A percentile compares a stretch with the other conserved stretches of the same genome.
phyloP scores from a whole-genome alignment of 2,113 vertebrate genomes.

The Tricholaema leucomelas region DNA sequence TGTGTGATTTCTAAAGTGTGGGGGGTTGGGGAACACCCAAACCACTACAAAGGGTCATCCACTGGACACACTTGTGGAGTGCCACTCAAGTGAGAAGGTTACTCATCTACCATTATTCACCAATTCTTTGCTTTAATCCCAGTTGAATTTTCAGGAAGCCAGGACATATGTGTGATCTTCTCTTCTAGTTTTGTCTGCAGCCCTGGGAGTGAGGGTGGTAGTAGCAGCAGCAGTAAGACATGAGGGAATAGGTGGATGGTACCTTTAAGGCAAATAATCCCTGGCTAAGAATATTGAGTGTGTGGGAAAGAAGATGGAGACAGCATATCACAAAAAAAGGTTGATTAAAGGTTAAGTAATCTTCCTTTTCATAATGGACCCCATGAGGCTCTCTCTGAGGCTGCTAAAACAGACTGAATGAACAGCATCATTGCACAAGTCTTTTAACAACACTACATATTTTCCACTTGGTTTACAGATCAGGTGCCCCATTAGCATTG shows the following conservation, averaged over 20 bases:
- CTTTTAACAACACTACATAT: not conserved
- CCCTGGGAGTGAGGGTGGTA: not conserved
- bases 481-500: not conserved
- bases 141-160: not conserved
- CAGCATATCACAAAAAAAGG: not conserved
- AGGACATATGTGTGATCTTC: not conserved
- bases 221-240: not conserved
- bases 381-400: not conserved
- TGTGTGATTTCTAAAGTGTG: no score
- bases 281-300: not conserved
- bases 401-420: not conserved
- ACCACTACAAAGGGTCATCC: not conserved
- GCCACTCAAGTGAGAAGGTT: not conserved
- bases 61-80: not conserved
- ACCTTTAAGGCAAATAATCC: not conserved
- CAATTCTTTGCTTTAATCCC: not conserved
- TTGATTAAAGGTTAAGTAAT: conserved; percentile 9
- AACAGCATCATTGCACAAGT: not conserved
- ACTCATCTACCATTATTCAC: not conserved
- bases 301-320: not conserved
- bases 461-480: conserved; percentile 16
- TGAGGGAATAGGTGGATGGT: not conserved
- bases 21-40: no score
- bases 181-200: not conserved
- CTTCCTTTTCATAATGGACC: not conserved